These are phyloP conservation scores for Pipistrellus pygmaeus DNA, from an alignment of 2,797 vertebrate genomes.

Conservation along the genomic window DNA sequence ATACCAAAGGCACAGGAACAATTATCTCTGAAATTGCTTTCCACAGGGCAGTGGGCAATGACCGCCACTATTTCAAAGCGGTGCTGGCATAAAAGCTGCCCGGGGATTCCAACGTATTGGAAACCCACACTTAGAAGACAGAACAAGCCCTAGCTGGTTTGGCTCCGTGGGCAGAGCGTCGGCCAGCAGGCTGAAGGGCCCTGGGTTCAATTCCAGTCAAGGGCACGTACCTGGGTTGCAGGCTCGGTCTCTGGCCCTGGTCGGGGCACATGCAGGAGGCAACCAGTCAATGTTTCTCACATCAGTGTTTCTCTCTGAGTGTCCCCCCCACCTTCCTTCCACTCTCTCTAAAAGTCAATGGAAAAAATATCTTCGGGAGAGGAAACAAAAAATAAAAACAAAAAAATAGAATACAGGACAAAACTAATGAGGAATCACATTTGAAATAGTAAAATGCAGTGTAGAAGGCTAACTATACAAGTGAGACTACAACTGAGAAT, in stretches of 20 bases:
- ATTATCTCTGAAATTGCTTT: constrained; percentile 29
- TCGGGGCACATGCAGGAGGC: no score
- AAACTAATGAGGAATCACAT: constrained; percentile 27
- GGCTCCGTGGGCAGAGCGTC: no score
- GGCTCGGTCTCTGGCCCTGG: no score
- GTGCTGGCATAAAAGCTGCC: neutral
- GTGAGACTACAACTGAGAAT: neutral
- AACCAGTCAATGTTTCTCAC: no score
- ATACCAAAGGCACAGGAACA: constrained; percentile 28
- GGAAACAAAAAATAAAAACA: no score
- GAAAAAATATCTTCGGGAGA: no score
- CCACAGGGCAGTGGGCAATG: neutral
- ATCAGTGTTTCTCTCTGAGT: no score
- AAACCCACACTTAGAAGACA: neutral
- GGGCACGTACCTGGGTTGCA: no score
- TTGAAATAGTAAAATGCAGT: constrained; percentile 1
- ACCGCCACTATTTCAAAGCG: neutral
- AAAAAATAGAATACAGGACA: neutral
- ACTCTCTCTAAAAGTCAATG: no score
- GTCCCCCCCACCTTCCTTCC: no score
- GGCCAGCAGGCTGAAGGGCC: no score
- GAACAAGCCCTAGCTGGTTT: neutral
- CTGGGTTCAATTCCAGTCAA: no score
- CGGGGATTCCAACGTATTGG: neutral
- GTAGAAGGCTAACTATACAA: neutral